Percentiles rank a stretch among this genome's conserved stretches.
These are phyloP conservation scores for Spermophilus dauricus DNA, from an alignment of 2,113 vertebrate species.

Conservation along the genomic window DNA sequence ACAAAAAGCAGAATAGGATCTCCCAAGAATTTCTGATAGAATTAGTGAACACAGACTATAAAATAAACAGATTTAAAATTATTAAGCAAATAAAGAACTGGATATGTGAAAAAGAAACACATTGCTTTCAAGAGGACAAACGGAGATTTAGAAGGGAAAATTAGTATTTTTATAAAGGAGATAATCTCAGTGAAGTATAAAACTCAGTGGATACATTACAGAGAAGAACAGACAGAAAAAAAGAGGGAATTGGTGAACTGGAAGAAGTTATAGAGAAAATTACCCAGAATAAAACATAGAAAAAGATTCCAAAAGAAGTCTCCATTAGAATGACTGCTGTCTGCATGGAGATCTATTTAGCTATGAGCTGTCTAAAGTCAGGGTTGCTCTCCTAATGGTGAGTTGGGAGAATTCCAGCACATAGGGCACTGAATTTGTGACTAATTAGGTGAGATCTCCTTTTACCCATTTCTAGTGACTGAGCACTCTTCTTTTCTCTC, in stretches of 20 bases:
- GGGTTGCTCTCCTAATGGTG: neutral
- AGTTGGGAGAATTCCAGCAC: neutral
- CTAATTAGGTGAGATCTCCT: neutral
- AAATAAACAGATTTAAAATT: conserved; percentile 58
- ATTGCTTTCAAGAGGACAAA: neutral
- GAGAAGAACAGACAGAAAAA: neutral
- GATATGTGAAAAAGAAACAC: neutral
- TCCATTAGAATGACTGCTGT: neutral
- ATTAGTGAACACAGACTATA: conserved; percentile 32
- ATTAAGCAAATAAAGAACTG: conserved; percentile 29
- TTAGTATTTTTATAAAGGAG: neutral
- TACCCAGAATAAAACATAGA: neutral
- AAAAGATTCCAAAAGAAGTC: neutral
- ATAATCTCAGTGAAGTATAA: conserved; percentile 18
- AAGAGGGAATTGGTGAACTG: conserved; percentile 10
- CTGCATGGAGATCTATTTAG: neutral
- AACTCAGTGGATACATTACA: neutral
- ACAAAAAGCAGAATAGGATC: neutral
- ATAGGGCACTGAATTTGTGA: no score
- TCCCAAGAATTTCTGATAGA: neutral
- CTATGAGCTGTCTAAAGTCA: neutral
- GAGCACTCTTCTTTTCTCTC: neutral
- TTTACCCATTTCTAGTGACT: conserved; percentile 24
- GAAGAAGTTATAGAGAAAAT: conserved; percentile 11
- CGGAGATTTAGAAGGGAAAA: conserved; percentile 11